Conservation (phyloP, 2,797 vertebrate species). For the Limnodromus scolopaceus region DNA sequence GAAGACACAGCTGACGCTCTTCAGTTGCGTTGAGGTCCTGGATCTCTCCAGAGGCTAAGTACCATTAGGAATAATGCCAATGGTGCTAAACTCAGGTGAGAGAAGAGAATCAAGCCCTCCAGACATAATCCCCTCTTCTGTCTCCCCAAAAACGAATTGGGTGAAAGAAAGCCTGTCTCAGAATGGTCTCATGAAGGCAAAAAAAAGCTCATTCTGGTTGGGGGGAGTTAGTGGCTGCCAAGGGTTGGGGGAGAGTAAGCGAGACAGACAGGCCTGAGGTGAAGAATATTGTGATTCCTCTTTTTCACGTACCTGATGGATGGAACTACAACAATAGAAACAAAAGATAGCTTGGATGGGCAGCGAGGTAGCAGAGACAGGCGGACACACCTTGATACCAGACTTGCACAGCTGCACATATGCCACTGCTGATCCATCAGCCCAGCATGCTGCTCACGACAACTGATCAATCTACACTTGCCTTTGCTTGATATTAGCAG, state of each 20-base stretch:
- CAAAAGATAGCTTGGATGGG: conserved; percentile 58
- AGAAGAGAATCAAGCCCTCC: background rate
- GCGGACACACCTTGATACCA: conserved; percentile 59
- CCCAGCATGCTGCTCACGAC: background rate
- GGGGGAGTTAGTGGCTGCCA: background rate
- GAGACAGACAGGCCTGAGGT: background rate
- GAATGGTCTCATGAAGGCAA: background rate
- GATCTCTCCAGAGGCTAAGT: conserved; percentile 6
- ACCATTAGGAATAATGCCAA: background rate
- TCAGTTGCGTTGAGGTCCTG: background rate
- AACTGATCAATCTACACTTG: conserved; percentile 52
- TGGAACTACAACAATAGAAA: conserved; percentile 53
- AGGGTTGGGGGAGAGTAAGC: background rate
- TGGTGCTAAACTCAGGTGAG: background rate
- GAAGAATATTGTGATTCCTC: background rate
- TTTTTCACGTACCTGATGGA: background rate
- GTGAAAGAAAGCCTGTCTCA: conserved; percentile 7
- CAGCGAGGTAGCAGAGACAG: background rate
- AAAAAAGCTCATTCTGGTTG: background rate
- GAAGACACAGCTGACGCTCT: conserved; percentile 19
- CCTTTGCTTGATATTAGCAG: conserved; percentile 30
- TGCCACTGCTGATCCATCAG: conserved; percentile 67
- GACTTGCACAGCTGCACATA: conserved; percentile 66
- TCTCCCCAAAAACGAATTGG: background rate
- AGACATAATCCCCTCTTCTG: background rate